These are phyloP conservation scores for Penaeus indicus DNA, from an alignment of 1,140 invertebrate genomes.

Conservation along the genomic window DNA sequence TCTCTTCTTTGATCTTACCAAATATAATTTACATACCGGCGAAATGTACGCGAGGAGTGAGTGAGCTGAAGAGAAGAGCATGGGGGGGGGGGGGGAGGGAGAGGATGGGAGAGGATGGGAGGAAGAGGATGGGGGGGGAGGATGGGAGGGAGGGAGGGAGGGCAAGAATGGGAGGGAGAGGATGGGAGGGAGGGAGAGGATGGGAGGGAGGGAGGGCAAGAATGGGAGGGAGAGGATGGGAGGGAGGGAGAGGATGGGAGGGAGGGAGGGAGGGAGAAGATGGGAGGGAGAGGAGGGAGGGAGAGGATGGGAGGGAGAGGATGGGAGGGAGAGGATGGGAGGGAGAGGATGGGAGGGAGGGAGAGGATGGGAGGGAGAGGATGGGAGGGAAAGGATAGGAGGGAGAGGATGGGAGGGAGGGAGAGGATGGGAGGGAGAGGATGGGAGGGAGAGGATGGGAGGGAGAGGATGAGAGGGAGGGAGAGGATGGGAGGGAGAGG, in stretches of 20 bases:
- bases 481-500: background rate
- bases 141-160: background rate
- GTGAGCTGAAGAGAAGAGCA: background rate
- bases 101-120: background rate
- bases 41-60: background rate
- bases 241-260: background rate
- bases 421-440: background rate
- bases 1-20: conserved; percentile 23
- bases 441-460: background rate
- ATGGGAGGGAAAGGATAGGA: background rate
- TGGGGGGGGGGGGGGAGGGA: background rate
- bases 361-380: background rate
- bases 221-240: background rate
- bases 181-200: background rate
- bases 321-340: background rate
- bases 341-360: background rate
- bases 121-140: background rate
- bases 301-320: background rate
- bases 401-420: background rate
- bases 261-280: background rate
- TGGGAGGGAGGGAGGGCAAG: background rate
- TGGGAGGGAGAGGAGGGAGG: background rate
- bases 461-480: background rate
- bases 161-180: too few species aligned
- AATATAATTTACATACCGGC: conserved; percentile 29